Evolutionary conservation across 2,888 invertebrate genomes (phyloP), one percentile per base, ranked within the genome.

Genomic region (Cheilosia urbana): DNA sequence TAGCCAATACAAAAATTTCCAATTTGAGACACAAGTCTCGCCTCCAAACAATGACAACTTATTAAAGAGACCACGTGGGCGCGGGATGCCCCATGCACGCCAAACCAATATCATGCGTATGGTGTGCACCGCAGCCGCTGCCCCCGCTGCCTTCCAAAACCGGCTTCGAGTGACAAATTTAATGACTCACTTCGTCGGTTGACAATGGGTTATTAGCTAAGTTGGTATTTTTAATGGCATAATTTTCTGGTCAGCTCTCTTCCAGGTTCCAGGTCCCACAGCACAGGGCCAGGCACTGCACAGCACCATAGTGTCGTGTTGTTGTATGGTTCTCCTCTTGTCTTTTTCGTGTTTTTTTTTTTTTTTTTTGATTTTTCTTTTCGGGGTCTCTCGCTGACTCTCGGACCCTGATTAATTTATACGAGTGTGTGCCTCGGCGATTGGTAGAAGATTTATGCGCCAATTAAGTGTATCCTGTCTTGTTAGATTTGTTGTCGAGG

Each of bases 391-490:
- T 75, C 79, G 51, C 51, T 51, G 47, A 45, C 53, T 60, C 19
- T 60, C 21, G n/a, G 69, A 65, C 66, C 62, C 73, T 85, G 85
- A 85, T 85, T 85, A 85, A 85, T 81, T 81, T 81, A 85, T 76
- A 77, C 68, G 85, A 81, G 69, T 80, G 85, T 84, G 75, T 81
- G 85, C 76, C 81, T 51, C 62, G 68, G 85, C 85, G 81, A 85
- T 85, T 81, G 85, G 80, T 85, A 19, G 68, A 85, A 85, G 85
- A 85, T 85, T 85, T 85, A 85, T 85, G 85, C 76, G 81, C 85
- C 85, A 85, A 85, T 85, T 81, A 85, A 85, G 85, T 85, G 85
- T 85, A 85, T 85, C 85, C 85, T 85, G 85, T 85, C 85, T 85
- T 85, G 85, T 85, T 85, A 81, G 85, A 85, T 85, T 81, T 85